Evolutionary conservation across 1,140 invertebrate species (phyloP), one percentile per base, ranked within the genome.

Genomic region (Leguminivora glycinivorella): DNA sequence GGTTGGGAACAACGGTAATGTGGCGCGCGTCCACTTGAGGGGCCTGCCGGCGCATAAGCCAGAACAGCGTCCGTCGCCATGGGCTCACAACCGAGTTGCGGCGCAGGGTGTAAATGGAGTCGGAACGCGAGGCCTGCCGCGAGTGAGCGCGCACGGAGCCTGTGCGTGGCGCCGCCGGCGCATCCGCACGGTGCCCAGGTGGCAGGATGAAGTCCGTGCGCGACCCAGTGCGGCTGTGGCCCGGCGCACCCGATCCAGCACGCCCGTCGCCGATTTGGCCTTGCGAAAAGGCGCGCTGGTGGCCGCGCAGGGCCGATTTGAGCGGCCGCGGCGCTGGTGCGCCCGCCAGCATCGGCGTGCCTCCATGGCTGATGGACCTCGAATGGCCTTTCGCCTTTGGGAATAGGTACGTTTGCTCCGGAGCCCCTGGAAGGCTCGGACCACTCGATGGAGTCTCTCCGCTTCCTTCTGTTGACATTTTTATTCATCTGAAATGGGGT

Each of bases 201-300:
- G 97, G 97, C 29, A 97, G 91, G 56, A 97, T 97, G 78, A 98
- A 98, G 77, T 97, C 96, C 1, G 97, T 97, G 82, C 95, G 96
- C 71, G 96, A 97, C 29, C 95, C 95, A n/a, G 95, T 94, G 14
- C 96, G 93, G 78, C 94, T 95, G 90, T 97, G 96, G 0, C 95
- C 95, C 24, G 92, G 90, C 80, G 77, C 83, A 74, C 78, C 92
- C 75, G 70, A 87, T 81, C 12, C 84, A 83, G 56, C 56, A 3
- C 56, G 83, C 2, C 87, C 88, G 74, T 95, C 95, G 10, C 94
- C 93, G 68, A 97, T 96, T 85, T 97, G 96, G 4, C 96, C 96
- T 79, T 97, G 97, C 4, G 96, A 97, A 81, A 97, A 95, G 4
- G 96, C 96, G 52, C 96, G 93, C 79, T 97, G 96, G 82, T 97